Evolutionary conservation across 92 coral and sea anemone genomes (phyloP).

Genomic region (Siderastrea radians): DNA sequence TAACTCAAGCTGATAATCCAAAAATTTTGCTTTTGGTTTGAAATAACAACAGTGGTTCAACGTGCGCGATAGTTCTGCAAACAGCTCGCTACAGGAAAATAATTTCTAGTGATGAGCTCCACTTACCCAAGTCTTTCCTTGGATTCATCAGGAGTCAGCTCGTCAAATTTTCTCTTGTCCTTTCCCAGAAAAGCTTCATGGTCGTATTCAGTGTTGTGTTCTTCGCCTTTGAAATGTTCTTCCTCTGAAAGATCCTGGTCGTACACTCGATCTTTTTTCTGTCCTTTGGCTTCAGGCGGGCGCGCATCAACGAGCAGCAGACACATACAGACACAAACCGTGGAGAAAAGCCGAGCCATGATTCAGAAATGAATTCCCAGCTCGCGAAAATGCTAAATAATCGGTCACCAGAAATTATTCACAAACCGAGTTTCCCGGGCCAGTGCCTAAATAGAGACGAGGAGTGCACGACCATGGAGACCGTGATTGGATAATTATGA

Average conservation of each 20-base stretch:
- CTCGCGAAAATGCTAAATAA: background rate
- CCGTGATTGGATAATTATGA: constrained; percentile 60
- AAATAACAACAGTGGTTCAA: background rate
- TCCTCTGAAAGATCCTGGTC: constrained; percentile 89
- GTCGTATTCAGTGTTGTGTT: constrained; percentile 94
- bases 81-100: background rate
- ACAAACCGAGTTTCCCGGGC: constrained; percentile 50
- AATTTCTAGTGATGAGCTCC: background rate
- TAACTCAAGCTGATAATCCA: too few relatives aligned
- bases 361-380: background rate
- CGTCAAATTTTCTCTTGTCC: constrained; percentile 92
- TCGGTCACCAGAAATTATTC: background rate
- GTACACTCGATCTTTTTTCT: constrained; percentile 77
- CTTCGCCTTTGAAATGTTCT: constrained; percentile 85
- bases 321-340: constrained; percentile 39
- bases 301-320: constrained; percentile 62
- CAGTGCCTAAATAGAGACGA: constrained; percentile 2
- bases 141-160: constrained; percentile 92
- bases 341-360: constrained; percentile 29
- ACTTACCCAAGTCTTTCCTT: constrained; percentile 89
- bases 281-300: constrained; percentile 78
- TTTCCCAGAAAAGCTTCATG: constrained; percentile 98
- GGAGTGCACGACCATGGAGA: constrained; percentile 5
- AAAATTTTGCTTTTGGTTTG: background rate
- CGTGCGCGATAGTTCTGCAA: background rate